Base-by-base conservation (phyloP, 1,140 invertebrate genomes). In the Drosophila orena region DNA sequence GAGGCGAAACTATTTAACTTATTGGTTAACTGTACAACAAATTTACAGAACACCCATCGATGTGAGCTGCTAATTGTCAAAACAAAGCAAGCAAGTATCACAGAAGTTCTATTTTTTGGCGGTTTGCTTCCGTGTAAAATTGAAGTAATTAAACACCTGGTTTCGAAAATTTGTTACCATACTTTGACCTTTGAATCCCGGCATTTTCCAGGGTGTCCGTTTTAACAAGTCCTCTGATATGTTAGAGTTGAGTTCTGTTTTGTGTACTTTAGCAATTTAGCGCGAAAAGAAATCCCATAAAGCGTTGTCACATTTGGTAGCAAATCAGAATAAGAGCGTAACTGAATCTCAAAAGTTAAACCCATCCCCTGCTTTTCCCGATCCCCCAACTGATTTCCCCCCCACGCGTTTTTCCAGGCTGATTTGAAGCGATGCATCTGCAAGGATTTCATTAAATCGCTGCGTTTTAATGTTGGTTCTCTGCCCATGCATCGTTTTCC, bases 261-360 rank as follows among this genome's bases (percentile, higher is more conserved):
- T 69, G 44, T 70, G 15, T 77, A 78, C 58, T 77, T 90, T 91
- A 91, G 89, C 89, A 91, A 91, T 91, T 91, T 91, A 91, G 89
- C 65, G 84, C 77, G 68, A 75, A 91, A 91, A 91, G 88, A 91
- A 91, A 91, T 85, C 70, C 44, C 68, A 71, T 42, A 42, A 91
- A 91, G 77, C 79, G 81, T 74, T 75, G 30, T 61, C 56, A 56
- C 73, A 56, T 78, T 50, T 77, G 77, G 76, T 85, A 72, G 85
- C 85, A 89, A 89, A 89, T 84, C 77, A 90, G 71, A 71, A 77
- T 52, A 89, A 89, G 79, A 90, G 80, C 80, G 49, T 79, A 89
- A 89, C 66, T 77, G 64, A 89, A 89, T 62, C 60, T 50, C 27
- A 64, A 88, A 60, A 60, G 49, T 46, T 38, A 59, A 75, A 46